A percentile compares a stretch with the other conserved stretches of the same genome.
These are phyloP conservation scores for Melikaiella ostensackeni DNA, from an alignment of 2,888 invertebrate species.

Conservation along the genomic window DNA sequence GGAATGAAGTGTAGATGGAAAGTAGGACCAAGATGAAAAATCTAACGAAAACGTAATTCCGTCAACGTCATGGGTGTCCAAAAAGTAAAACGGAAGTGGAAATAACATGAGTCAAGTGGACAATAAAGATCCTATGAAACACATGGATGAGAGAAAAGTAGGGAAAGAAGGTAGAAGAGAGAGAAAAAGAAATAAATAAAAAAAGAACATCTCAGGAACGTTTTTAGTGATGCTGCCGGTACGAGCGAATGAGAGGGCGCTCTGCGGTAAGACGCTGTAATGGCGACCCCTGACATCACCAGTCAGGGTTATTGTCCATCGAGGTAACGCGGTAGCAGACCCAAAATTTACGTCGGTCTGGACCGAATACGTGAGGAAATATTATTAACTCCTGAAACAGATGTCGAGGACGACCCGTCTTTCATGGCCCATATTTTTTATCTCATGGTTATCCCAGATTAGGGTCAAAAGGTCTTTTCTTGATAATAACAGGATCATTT, in stretches of 20 bases:
- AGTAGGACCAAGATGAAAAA: constrained; percentile 39
- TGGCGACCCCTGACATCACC: constrained; percentile 55
- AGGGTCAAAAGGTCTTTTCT: background rate
- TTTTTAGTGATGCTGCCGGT: constrained; percentile 53
- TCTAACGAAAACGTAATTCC: constrained; percentile 64
- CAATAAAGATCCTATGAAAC: constrained; percentile 31
- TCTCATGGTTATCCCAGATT: background rate
- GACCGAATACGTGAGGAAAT: constrained; percentile 1
- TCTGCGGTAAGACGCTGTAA: constrained; percentile 47
- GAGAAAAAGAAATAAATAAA: background rate
- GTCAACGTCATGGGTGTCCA: constrained; percentile 67
- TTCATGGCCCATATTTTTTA: background rate
- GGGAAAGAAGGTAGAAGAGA: background rate
- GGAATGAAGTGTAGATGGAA: background rate
- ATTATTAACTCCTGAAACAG: constrained; percentile 4
- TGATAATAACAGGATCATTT: background rate
- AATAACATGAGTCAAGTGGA: background rate
- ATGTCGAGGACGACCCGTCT: background rate
- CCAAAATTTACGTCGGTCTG: constrained; percentile 55
- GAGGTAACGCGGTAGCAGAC: constrained; percentile 50
- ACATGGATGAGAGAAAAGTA: constrained; percentile 41
- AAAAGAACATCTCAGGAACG: constrained; percentile 51
- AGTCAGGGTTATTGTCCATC: constrained; percentile 60
- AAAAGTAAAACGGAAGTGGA: constrained; percentile 50
- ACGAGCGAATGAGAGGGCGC: constrained; percentile 41